Conservation (phyloP, 2,113 vertebrate species). For the Cricetomys ansorgei region DNA sequence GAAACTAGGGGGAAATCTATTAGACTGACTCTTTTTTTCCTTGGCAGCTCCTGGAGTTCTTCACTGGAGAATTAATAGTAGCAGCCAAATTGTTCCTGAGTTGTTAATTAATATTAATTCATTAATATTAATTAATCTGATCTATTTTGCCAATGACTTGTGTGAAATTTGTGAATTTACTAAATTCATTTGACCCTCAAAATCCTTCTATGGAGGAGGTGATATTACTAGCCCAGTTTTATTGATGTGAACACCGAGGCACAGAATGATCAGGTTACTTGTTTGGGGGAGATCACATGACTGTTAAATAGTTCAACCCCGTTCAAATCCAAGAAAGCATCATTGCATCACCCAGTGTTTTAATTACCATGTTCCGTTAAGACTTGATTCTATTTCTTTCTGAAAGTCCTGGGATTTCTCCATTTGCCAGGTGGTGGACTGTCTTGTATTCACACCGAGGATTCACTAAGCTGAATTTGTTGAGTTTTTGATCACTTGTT, state of each 20-base stretch:
- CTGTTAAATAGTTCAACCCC: background rate
- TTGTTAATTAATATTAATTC: too few species aligned
- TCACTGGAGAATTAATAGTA: background rate
- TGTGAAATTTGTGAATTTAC: slow-evolving; percentile 34
- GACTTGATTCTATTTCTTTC: background rate
- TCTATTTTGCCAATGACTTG: background rate
- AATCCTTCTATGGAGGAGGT: background rate
- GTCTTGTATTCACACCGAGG: background rate
- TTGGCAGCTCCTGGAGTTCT: background rate
- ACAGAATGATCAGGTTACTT: background rate
- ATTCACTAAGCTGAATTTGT: background rate
- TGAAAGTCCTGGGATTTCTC: background rate
- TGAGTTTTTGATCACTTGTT: background rate
- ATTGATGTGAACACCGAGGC: background rate
- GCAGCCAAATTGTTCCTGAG: background rate
- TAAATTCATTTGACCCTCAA: slow-evolving; percentile 15
- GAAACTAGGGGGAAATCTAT: background rate
- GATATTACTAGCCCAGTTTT: background rate
- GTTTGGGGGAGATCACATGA: background rate
- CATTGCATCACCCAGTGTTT: background rate
- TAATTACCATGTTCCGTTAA: background rate
- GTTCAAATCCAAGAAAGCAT: background rate
- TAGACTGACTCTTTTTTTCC: background rate
- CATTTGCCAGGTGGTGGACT: background rate
- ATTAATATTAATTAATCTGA: too few species aligned